Percentiles rank a stretch among this genome's conserved stretches.
Conservation (phyloP, 2,113 vertebrate species). For the Propithecus coquereli region DNA sequence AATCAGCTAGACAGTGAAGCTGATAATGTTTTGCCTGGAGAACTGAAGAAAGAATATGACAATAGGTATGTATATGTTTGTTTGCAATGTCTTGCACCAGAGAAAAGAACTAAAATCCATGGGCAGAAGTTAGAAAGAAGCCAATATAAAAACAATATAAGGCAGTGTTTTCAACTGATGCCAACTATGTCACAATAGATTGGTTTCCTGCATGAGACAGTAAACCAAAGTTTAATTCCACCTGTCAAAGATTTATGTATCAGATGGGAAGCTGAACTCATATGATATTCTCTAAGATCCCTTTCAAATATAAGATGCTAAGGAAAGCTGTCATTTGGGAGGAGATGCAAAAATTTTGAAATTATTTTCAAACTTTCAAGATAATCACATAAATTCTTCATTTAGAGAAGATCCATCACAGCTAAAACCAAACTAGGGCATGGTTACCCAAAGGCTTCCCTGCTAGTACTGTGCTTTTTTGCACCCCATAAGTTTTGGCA, state of each 20-base stretch:
- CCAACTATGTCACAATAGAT: background rate
- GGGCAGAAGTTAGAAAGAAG: background rate
- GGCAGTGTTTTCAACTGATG: background rate
- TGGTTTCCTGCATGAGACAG: background rate
- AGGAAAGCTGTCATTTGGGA: constrained; percentile 16
- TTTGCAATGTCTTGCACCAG: background rate
- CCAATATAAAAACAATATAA: background rate
- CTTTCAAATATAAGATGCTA: constrained; percentile 23
- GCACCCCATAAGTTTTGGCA: background rate
- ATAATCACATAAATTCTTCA: background rate
- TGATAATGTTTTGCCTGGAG: background rate
- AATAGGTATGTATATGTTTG: background rate
- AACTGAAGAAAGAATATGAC: constrained; percentile 6
- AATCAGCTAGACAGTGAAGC: background rate
- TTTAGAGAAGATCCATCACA: background rate
- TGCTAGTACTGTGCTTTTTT: background rate
- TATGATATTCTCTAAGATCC: background rate
- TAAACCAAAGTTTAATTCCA: background rate
- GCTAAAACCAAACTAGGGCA: background rate
- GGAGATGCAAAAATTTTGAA: constrained; percentile 1
- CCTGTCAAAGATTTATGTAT: constrained; percentile 1
- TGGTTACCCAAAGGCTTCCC: background rate
- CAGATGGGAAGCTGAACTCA: background rate
- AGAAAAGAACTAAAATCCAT: background rate
- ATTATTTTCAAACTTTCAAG: constrained; percentile 39